Base-by-base conservation (phyloP, 1,140 invertebrate genomes). In the Drosophila triauraria region DNA sequence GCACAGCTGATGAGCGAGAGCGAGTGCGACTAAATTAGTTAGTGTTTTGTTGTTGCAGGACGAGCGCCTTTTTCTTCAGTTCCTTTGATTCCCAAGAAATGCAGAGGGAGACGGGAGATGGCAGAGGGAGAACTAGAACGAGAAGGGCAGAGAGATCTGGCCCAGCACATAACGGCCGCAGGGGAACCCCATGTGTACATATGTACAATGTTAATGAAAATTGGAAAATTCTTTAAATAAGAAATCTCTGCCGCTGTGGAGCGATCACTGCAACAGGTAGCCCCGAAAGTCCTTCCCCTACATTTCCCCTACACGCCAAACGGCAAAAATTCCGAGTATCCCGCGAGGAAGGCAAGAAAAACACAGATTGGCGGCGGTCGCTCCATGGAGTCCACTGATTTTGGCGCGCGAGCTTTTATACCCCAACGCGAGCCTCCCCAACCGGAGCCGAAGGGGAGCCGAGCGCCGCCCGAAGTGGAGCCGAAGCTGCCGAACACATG, bases 391-490 rank as follows among this genome's bases (percentile, higher is more conserved):
- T 75, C 72, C 76, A 57, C 60, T 71, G 82, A 76, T 92, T 92
- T 92, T 92, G 91, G 91, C 91, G 91, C 82, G 91, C 90, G 75
- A 87, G 91, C 91, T 92, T 92, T 91, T 92, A 92, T 92, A 92
- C 65, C 44, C 57, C 50, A 78, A 78, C 68, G 80, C 76, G 65
- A 64, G 70, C 75, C 65, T 35, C 42, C 58, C 57, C 42, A 40
- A 7, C 17, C 17, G 44, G 35, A n/a, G 25, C 65, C 78, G 83
- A 84, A 85, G 53, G 59, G 60, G 57, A 57, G 57, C 63, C 69
- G 58, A 60, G n/a, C 40, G 15, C 32, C 9, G 51, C 27, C 42
- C 46, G 57, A 56, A 78, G 44, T 70, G 61, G 74, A 87, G 67
- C 84, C 83, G 80, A 87, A 76, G 63, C 32, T 20, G 44, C n/a